Conservation (phyloP, 2,113 vertebrate species). For the Gymnarchus niloticus region DNA sequence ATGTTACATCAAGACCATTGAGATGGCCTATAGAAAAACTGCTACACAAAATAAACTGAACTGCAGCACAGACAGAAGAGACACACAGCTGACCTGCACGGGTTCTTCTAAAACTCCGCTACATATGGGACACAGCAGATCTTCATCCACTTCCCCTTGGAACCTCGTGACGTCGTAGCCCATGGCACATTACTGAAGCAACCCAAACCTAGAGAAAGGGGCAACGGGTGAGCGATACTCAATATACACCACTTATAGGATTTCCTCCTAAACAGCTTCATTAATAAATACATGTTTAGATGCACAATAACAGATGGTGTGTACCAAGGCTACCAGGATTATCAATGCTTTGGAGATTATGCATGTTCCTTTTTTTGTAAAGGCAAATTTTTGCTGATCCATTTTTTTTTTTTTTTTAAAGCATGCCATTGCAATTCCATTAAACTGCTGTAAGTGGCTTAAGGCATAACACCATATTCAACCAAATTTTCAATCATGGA, state of each 20-base stretch:
- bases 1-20: not conserved
- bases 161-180: constrained; percentile 97
- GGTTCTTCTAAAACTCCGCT: constrained; percentile 97
- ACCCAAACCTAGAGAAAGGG: constrained; percentile 55
- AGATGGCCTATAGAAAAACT: not conserved
- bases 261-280: not conserved
- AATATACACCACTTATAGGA: not conserved
- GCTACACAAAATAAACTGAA: not conserved
- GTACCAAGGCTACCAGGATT: not conserved
- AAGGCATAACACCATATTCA: not conserved
- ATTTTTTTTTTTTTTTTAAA: no score
- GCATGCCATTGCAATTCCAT: no score
- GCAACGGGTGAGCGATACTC: not conserved
- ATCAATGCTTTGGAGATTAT: not conserved
- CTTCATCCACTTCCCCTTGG: constrained; percentile 96
- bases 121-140: constrained; percentile 96
- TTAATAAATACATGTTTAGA: not conserved
- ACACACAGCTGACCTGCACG: constrained; percentile 73
- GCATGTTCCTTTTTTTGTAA: not conserved
- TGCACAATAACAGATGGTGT: not conserved
- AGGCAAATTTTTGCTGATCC: not conserved
- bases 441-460: no score
- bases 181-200: constrained; percentile 88
- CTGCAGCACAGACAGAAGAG: not conserved
- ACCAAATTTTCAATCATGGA: not conserved